phyloP scores from a whole-genome alignment of 2,113 vertebrate genomes.

The Turnix velox region DNA sequence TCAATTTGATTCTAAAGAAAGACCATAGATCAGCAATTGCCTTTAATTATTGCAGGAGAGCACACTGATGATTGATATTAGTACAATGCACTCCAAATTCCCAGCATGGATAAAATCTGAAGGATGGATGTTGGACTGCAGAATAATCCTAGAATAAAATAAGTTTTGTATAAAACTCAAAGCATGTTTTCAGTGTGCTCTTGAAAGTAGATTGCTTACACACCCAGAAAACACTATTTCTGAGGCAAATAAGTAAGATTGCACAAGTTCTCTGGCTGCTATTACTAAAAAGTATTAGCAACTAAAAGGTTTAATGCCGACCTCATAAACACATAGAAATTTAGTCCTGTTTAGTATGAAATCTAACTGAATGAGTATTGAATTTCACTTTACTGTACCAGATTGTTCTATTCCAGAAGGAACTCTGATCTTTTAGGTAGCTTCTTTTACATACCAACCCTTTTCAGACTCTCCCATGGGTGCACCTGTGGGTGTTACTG shows the following conservation, averaged over 20 bases:
- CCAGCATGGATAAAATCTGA: neutral
- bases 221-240: neutral
- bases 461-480: neutral
- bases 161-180: neutral
- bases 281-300: neutral
- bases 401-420: neutral
- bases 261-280: neutral
- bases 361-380: neutral
- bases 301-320: neutral
- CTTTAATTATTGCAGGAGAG: neutral
- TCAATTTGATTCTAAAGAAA: neutral
- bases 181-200: neutral
- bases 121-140: neutral
- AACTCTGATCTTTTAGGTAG: neutral
- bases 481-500: neutral
- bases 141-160: neutral
- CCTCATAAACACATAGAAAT: neutral
- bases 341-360: neutral
- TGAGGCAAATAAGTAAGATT: neutral
- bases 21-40: neutral
- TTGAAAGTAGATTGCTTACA: neutral
- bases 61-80: neutral
- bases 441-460: neutral
- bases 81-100: neutral
- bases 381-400: neutral